Evolutionary conservation across 2,888 invertebrate species (phyloP), one percentile per base, ranked within the genome.

Genomic region (Tenthredo amoena): DNA sequence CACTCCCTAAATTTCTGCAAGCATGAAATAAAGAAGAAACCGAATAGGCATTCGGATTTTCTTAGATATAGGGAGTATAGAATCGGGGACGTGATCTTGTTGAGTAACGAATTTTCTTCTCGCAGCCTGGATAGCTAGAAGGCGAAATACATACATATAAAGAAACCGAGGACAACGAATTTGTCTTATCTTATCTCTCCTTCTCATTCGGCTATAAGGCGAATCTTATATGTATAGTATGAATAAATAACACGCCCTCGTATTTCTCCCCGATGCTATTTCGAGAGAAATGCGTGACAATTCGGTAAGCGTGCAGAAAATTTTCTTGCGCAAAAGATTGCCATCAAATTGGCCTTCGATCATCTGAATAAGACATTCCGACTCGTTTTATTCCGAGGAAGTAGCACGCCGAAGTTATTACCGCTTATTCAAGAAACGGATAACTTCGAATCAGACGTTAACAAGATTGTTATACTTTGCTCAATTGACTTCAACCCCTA

Each of bases 51-150:
- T 47, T 18, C 9, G 77, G 2, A 50, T 47, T 77, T 34, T 55
- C 50, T 55, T n/a, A 37, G 4, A 15, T 4, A 40, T n/a, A 77
- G 18, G 40, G 40, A 81, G 62, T 62, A 62, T 62, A 40, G 81
- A 62, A 81, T 62, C 62, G 21, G 81, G 77, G n/a, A 81, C 81
- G 81, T 81, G 81, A 62, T 81, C 81, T 81, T 21, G 62, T 34
- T 40, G 81, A 12, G 62, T 62, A 81, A 81, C 34, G 62, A 62
- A 81, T 62, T 62, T 40, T 72, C 31, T 77, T 34, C 50, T 31
- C 2, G 68, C 34, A 68, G 18, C 12, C 34, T 72, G 43, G 72
- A 74, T 40, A 40, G 31, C 68, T 34, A 12, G 68, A 68, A 68
- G 26, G 26, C 21, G 15, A 21, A 18, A 68, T 18, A 68, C 15